These are phyloP conservation scores for Raja brachyura DNA, from an alignment of 2,113 vertebrate genomes.

Conservation along the genomic window DNA sequence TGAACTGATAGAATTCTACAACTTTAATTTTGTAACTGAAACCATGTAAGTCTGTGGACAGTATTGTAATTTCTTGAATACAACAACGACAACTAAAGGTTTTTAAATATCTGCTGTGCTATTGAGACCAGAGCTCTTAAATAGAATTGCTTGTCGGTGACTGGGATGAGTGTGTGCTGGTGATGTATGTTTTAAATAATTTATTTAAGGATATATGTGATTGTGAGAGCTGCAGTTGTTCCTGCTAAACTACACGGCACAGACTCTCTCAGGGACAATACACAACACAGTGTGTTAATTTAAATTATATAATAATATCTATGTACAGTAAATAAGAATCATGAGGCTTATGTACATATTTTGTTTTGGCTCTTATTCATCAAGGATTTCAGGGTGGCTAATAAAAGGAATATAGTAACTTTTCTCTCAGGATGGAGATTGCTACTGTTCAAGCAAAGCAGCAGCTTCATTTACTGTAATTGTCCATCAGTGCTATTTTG, in stretches of 20 bases:
- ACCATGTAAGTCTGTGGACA: not conserved
- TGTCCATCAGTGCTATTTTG: not conserved
- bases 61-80: conserved; percentile 9
- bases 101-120: conserved; percentile 25
- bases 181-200: conserved; percentile 21
- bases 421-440: conserved; percentile 11
- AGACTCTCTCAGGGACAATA: conserved; percentile 34
- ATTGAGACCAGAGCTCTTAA: conserved; percentile 1
- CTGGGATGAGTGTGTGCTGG: conserved; percentile 28
- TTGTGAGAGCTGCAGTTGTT: not conserved
- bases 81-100: not conserved
- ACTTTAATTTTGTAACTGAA: conserved; percentile 36
- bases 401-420: not conserved
- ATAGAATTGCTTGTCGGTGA: conserved; percentile 15
- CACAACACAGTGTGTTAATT: conserved; percentile 22
- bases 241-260: conserved; percentile 1
- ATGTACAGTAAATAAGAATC: not conserved
- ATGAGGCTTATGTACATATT: not conserved
- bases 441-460: not conserved
- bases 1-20: conserved; percentile 17
- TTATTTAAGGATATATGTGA: conserved; percentile 17
- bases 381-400: not conserved
- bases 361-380: no score
- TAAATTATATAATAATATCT: not conserved
- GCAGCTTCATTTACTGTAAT: not conserved